Evolutionary conservation across 1,140 invertebrate genomes (phyloP).

Genomic region (Popillia japonica): DNA sequence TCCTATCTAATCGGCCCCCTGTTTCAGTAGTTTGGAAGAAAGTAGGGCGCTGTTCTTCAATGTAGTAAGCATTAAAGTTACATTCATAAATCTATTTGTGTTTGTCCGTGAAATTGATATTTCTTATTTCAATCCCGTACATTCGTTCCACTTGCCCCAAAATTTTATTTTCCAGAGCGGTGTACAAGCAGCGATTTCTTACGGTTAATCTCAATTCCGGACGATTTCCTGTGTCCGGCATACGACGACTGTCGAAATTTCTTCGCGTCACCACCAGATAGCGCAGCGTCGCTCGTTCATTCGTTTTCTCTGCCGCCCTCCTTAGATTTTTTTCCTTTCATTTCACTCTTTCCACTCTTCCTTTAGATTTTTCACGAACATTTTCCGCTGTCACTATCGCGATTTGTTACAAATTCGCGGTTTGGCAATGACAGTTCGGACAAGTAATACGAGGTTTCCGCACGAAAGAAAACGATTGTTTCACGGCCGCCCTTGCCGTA

Average conservation of each 20-base stretch:
- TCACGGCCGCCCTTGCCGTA: neutral
- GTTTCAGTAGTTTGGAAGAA: no score
- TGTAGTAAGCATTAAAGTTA: neutral
- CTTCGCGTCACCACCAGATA: neutral
- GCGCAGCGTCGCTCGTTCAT: neutral
- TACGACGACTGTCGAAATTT: neutral
- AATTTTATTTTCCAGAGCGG: neutral
- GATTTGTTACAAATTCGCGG: conserved; percentile 10
- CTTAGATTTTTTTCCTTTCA: neutral
- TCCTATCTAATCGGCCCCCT: no score
- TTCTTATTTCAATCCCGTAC: neutral
- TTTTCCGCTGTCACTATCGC: neutral
- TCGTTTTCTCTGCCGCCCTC: neutral
- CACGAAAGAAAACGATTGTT: neutral
- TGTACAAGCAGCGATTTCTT: neutral
- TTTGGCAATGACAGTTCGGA: conserved; percentile 5
- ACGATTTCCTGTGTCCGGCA: conserved; percentile 3
- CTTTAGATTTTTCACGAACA: neutral
- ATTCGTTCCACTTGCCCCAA: neutral
- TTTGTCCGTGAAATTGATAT: conserved; percentile 1
- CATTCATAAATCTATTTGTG: neutral
- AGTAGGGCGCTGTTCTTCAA: no score
- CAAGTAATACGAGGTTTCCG: neutral
- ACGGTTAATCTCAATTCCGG: conserved; percentile 9
- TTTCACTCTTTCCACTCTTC: neutral